Percentiles rank a stretch among this genome's conserved stretches.
phyloP scores from a whole-genome alignment of 2,797 vertebrate genomes.

The Rhinoraja longicauda region DNA sequence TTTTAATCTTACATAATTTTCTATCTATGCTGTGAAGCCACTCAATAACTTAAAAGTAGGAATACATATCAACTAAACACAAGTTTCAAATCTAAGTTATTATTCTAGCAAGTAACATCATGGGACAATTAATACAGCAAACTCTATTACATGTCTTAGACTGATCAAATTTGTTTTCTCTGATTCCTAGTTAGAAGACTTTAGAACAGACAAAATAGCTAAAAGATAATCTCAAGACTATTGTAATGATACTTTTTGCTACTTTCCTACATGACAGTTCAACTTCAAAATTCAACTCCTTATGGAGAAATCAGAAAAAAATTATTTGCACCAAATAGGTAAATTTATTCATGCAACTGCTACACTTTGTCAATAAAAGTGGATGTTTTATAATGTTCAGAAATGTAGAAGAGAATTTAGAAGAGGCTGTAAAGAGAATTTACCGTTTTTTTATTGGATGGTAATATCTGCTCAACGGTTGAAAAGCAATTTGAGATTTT shows the following conservation, averaged over 20 bases:
- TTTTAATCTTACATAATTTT: background rate
- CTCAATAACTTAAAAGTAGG: background rate
- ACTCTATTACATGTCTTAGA: background rate
- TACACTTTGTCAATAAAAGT: background rate
- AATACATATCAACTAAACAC: background rate
- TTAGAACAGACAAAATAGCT: background rate
- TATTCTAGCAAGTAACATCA: background rate
- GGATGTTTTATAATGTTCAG: background rate
- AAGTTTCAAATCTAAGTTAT: background rate
- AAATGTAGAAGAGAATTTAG: background rate
- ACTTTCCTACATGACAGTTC: background rate
- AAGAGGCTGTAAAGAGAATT: slow-evolving; percentile 40
- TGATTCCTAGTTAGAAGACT: background rate
- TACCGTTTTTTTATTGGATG: slow-evolving; percentile 68
- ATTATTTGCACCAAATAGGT: background rate
- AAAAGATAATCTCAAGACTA: background rate
- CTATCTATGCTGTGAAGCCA: background rate
- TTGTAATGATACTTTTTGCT: background rate
- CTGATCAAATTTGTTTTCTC: background rate
- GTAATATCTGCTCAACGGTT: slow-evolving; percentile 64
- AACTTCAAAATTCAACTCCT: background rate
- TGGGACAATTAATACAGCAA: background rate
- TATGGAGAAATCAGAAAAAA: background rate
- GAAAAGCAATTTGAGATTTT: slow-evolving; percentile 87
- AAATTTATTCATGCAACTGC: background rate